These are phyloP conservation scores for Deilephila elpenor DNA, from an alignment of 2,888 invertebrate species.

Conservation along the genomic window DNA sequence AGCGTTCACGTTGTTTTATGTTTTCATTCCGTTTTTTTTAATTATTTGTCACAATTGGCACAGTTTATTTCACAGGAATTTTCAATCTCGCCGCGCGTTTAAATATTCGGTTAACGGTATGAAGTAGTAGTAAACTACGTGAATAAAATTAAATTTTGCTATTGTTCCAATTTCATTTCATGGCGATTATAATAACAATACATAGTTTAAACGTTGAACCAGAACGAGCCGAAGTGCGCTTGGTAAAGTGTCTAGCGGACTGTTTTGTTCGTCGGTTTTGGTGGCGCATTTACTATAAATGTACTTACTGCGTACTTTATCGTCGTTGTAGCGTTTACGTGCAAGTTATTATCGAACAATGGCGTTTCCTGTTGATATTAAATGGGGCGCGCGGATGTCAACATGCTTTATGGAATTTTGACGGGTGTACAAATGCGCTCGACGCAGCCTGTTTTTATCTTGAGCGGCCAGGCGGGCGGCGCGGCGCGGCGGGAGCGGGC, in stretches of 20 bases:
- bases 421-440: slow-evolving; percentile 38
- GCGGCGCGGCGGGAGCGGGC: slow-evolving; percentile 32
- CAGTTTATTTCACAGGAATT: background rate
- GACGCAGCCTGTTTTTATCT: slow-evolving; percentile 58
- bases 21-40: slow-evolving; percentile 34
- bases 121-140: slow-evolving; percentile 11
- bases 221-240: slow-evolving; percentile 33
- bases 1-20: slow-evolving; percentile 35
- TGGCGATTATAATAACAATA: slow-evolving; percentile 32
- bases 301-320: slow-evolving; percentile 39
- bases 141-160: slow-evolving; percentile 25
- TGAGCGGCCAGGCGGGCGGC: slow-evolving; percentile 52
- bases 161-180: slow-evolving; percentile 31
- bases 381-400: slow-evolving; percentile 32
- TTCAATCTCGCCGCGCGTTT: slow-evolving; percentile 12
- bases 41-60: slow-evolving; percentile 33
- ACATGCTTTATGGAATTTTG: slow-evolving; percentile 41
- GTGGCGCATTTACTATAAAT: slow-evolving; percentile 38
- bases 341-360: slow-evolving; percentile 39
- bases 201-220: slow-evolving; percentile 30
- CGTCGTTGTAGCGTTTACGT: slow-evolving; percentile 39
- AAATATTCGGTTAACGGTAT: slow-evolving; percentile 17
- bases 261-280: slow-evolving; percentile 46
- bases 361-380: slow-evolving; percentile 37
- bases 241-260: slow-evolving; percentile 40